Evolutionary conservation across 2,888 invertebrate species (phyloP), one percentile per base, ranked within the genome.

Genomic region (Deilephila elpenor): DNA sequence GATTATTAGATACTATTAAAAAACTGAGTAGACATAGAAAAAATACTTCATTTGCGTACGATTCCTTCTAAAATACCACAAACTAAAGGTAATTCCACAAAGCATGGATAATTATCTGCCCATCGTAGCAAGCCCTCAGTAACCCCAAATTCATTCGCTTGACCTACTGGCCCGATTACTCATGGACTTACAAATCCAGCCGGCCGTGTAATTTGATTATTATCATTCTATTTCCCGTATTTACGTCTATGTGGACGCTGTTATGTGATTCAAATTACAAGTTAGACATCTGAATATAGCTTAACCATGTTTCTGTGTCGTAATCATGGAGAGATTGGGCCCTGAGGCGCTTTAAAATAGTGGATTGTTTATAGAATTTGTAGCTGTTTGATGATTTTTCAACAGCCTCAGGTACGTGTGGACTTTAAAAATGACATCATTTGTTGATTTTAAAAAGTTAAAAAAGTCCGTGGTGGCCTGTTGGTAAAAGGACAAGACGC

Each of bases 141-240:
- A 62, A 64, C 37, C 64, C 44, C 25, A 37, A 37, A 59, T 59
- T 59, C 20, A n/a, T 25, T 60, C 11, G 11, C 20, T 25, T 56
- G 72, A 62, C 72, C 72, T 29, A 29, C n/a, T 56, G 53, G 56
- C 29, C 29, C 19, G 29, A 19, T 37, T 70, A 53, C 51, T 34
- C 51, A 61, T 7, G 32, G 44, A 14, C 62, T 11, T 62, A 67
- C 20, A 86, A 86, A 84, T 83, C 83, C 77, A 82, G 80, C 80
- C 82, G 82, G 83, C 80, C 85, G 74, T 86, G 83, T 89, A 89
- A 90, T 90, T 90, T 88, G 81, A 82, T 89, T 83, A 89, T 88
- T 87, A 89, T 86, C 82, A 83, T 85, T 86, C 81, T 82, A 81
- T 88, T 86, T 85, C 83, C 84, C 83, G 82, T 85, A 86, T 86